Conservation (phyloP, 1,140 invertebrate genomes). For the Littorina saxatilis region DNA sequence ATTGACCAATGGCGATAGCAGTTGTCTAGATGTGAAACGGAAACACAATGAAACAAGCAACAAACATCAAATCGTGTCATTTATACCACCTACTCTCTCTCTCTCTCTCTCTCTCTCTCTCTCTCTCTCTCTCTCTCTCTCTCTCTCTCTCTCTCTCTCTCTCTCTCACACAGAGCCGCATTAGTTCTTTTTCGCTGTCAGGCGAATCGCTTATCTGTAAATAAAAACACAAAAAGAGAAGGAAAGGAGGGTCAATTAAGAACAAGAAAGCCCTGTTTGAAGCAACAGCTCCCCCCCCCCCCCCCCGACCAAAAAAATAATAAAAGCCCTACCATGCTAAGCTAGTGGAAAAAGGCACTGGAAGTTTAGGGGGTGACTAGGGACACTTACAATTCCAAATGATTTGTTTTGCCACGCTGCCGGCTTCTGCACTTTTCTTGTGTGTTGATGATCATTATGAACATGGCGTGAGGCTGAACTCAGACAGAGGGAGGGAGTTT, state of each 20-base stretch:
- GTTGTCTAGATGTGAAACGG: no score
- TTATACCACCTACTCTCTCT: no score
- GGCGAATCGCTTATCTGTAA: constrained; percentile 19
- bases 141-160: constrained; percentile 11
- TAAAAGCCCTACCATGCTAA: no score
- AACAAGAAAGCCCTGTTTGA: no score
- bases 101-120: no score
- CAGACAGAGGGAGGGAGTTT: not conserved
- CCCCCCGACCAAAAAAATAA: not conserved
- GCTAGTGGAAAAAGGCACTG: no score
- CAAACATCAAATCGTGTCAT: no score
- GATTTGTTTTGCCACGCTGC: constrained; percentile 24
- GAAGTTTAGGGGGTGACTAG: not conserved
- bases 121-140: constrained; percentile 3
- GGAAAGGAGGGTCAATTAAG: no score
- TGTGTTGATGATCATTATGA: constrained; percentile 20
- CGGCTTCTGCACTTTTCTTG: not conserved
- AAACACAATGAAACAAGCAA: no score
- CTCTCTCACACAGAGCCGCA: not conserved
- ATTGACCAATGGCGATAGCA: no score
- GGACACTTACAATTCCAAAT: constrained; percentile 10
- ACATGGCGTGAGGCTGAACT: not conserved
- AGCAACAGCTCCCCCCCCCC: not conserved
- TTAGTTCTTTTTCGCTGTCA: constrained; percentile 10
- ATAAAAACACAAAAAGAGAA: constrained; percentile 2